Conservation (phyloP, 2,888 invertebrate species). For the Macroteleia sp. region DNA sequence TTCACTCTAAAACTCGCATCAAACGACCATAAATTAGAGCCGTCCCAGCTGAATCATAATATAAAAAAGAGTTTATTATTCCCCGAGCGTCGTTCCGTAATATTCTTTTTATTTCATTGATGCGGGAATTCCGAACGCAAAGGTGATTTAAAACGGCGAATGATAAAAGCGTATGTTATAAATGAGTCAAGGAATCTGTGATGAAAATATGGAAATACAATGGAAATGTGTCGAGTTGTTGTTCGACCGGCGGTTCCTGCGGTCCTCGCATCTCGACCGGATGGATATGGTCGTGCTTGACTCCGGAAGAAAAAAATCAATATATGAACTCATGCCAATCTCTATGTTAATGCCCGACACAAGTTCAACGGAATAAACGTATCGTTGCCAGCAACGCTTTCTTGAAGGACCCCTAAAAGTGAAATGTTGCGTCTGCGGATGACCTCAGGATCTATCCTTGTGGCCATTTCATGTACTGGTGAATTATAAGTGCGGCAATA, state of each 20-base stretch:
- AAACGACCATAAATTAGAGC: slow-evolving; percentile 28
- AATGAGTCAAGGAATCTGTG: slow-evolving; percentile 18
- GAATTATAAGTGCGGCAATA: slow-evolving; percentile 76
- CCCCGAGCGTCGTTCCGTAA: slow-evolving; percentile 1
- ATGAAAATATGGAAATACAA: slow-evolving; percentile 34
- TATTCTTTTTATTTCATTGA: slow-evolving; percentile 22
- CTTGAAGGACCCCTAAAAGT: slow-evolving; percentile 83
- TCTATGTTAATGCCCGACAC: slow-evolving; percentile 81
- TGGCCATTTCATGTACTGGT: slow-evolving; percentile 74
- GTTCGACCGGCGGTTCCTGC: slow-evolving; percentile 63
- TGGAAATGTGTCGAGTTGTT: slow-evolving; percentile 25
- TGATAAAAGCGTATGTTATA: too few relatives aligned
- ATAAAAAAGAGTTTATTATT: slow-evolving; percentile 11
- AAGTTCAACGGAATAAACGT: slow-evolving; percentile 67
- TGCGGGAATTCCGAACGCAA: background rate
- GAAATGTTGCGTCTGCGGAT: slow-evolving; percentile 84
- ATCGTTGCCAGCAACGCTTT: slow-evolving; percentile 72
- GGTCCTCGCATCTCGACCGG: slow-evolving; percentile 54
- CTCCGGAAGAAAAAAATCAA: slow-evolving; percentile 78
- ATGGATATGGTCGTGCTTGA: slow-evolving; percentile 78
- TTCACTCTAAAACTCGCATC: slow-evolving; percentile 29
- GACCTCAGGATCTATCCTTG: slow-evolving; percentile 80
- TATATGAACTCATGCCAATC: slow-evolving; percentile 83
- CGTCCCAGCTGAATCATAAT: background rate
- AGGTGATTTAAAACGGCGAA: slow-evolving; percentile 5